phyloP scores from a whole-genome alignment of 2,888 invertebrate species.

The Archips xylosteana region DNA sequence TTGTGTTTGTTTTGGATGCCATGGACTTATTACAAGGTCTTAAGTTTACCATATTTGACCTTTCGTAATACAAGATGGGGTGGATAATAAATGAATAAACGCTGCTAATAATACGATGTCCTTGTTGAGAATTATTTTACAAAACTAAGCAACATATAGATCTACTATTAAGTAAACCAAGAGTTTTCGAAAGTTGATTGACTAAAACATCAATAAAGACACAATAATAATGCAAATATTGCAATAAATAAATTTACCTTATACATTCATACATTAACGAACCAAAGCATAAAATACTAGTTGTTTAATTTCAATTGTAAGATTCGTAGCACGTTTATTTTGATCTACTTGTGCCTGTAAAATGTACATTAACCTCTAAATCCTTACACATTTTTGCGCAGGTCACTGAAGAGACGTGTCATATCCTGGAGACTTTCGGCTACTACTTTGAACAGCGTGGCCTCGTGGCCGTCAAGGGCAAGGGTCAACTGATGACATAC shows the following conservation, averaged over 20 bases:
- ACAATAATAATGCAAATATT: too few species aligned
- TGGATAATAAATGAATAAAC: background rate
- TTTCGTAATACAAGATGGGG: background rate
- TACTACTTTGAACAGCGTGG: conserved; percentile 98
- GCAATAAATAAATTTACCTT: too few species aligned
- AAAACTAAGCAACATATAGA: too few species aligned
- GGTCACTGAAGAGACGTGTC: conserved; percentile 98
- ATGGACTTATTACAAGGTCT: background rate
- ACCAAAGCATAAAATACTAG: too few species aligned
- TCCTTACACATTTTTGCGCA: conserved; percentile 61
- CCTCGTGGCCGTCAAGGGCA: conserved; percentile 97
- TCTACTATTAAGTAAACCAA: too few species aligned
- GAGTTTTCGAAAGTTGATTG: too few species aligned
- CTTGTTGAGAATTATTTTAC: background rate
- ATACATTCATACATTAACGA: too few species aligned
- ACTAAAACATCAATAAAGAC: too few species aligned
- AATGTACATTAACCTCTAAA: too few species aligned
- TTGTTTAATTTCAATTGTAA: too few species aligned
- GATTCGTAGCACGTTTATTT: too few species aligned
- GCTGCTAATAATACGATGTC: background rate
- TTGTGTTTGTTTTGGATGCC: conserved; percentile 3
- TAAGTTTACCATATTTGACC: background rate
- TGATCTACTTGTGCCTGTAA: too few species aligned
- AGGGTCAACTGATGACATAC: conserved; percentile 98
- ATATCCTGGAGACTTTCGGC: conserved; percentile 94